A percentile compares a stretch with the other conserved stretches of the same genome.
phyloP scores from a whole-genome alignment of 2,888 invertebrate species.

The Callosobruchus maculatus region DNA sequence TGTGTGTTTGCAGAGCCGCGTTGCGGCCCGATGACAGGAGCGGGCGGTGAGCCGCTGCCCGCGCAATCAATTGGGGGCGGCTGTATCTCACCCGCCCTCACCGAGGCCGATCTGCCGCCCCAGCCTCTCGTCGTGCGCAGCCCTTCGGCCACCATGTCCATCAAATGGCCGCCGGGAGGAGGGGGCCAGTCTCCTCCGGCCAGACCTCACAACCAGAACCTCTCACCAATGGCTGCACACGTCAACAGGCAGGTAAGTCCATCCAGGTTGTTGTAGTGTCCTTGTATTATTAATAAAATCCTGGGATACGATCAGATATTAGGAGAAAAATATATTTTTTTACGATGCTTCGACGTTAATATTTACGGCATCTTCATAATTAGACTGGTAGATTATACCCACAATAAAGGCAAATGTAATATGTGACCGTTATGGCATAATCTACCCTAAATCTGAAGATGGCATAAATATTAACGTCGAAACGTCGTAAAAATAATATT shows the following conservation, averaged over 20 bases:
- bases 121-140: constrained; percentile 68
- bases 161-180: constrained; percentile 50
- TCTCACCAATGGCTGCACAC: constrained; percentile 19
- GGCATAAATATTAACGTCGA: too few species aligned
- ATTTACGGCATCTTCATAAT: too few species aligned
- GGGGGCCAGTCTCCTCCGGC: constrained; percentile 40
- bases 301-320: too few species aligned
- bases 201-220: constrained; percentile 32
- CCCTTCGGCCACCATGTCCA: constrained; percentile 58
- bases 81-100: constrained; percentile 55
- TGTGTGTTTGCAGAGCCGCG: constrained; percentile 56
- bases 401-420: too few species aligned
- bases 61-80: constrained; percentile 44
- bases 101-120: constrained; percentile 66
- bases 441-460: too few species aligned
- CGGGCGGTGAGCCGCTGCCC: constrained; percentile 43
- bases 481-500: too few species aligned
- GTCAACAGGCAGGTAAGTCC: constrained; percentile 48
- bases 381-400: too few species aligned
- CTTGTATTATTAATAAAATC: too few species aligned
- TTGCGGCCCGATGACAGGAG: constrained; percentile 68
- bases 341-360: too few species aligned
- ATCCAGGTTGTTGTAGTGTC: not conserved
- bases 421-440: too few species aligned
- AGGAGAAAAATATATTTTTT: too few species aligned